A percentile compares a stretch with the other conserved stretches of the same genome.
Evolutionary conservation across 2,888 invertebrate genomes (phyloP).

Genomic region (Hydriomena furcata): DNA sequence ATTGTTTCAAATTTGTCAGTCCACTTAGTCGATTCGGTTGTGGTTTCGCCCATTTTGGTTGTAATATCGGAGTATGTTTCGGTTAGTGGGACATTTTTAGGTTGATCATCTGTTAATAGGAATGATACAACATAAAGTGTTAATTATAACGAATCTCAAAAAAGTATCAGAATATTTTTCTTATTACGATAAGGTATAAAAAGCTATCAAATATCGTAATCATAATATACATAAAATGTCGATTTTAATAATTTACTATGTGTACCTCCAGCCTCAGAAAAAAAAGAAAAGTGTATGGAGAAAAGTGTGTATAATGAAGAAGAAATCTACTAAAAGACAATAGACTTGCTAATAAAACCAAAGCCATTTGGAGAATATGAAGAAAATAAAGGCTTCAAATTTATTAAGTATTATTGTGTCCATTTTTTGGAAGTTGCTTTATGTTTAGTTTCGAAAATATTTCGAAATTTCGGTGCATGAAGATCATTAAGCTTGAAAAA

Average conservation of each 20-base stretch:
- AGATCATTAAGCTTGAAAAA: slow-evolving; percentile 30
- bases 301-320: not conserved
- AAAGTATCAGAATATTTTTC: too few species aligned
- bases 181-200: too few species aligned
- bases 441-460: slow-evolving; percentile 1
- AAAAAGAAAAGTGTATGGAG: not conserved
- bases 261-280: slow-evolving; percentile 6
- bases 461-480: slow-evolving; percentile 13
- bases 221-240: too few species aligned
- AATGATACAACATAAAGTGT: slow-evolving; percentile 65
- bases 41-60: slow-evolving; percentile 51
- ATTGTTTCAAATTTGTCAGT: slow-evolving; percentile 35
- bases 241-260: not conserved
- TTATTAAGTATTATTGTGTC: slow-evolving; percentile 5
- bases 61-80: slow-evolving; percentile 65
- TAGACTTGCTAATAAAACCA: slow-evolving; percentile 3
- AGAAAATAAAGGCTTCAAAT: slow-evolving; percentile 23
- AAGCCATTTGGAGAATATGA: slow-evolving; percentile 19
- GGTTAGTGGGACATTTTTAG: slow-evolving; percentile 78
- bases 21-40: slow-evolving; percentile 43
- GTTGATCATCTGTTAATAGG: slow-evolving; percentile 80
- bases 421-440: slow-evolving; percentile 17
- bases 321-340: not conserved
- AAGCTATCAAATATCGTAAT: too few species aligned
- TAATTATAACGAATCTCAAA: slow-evolving; percentile 32